phyloP scores from a whole-genome alignment of 2,888 invertebrate genomes.

The Ceriagrion tenellum region DNA sequence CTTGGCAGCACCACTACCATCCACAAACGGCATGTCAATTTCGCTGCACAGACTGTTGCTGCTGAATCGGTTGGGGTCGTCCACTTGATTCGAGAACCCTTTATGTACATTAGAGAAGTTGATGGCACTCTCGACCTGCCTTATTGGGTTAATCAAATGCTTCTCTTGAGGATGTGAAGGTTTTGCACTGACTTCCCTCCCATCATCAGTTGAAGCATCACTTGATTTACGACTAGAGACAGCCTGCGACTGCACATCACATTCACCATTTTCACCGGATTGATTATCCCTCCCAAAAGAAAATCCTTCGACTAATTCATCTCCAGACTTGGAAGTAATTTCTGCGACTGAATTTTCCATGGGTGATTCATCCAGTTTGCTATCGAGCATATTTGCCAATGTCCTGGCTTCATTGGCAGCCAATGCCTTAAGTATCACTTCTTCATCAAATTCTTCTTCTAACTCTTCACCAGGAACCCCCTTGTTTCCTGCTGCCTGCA shows the following conservation, averaged over 20 bases:
- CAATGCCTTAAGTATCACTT: not conserved
- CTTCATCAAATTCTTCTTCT: not conserved
- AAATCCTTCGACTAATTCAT: not conserved
- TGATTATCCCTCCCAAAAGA: not conserved
- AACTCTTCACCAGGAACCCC: not conserved
- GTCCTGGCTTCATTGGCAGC: not conserved
- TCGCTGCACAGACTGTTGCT: constrained; percentile 63
- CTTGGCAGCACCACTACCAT: constrained; percentile 1
- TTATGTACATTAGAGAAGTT: not conserved
- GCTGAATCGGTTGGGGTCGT: not conserved
- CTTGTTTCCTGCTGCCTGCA: not conserved
- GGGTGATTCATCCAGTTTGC: not conserved
- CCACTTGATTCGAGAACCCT: not conserved
- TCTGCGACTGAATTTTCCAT: not conserved
- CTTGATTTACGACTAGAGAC: not conserved
- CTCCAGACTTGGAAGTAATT: not conserved
- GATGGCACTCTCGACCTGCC: constrained; percentile 45
- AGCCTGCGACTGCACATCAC: not conserved
- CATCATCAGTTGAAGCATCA: not conserved
- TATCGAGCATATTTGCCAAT: constrained; percentile 24
- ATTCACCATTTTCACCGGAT: not conserved
- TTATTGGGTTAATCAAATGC: not conserved
- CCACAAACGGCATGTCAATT: constrained; percentile 29
- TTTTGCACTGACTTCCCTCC: not conserved
- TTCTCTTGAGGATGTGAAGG: not conserved